These are phyloP conservation scores for Calephelis virginiensis DNA, from an alignment of 1,140 invertebrate genomes.

Conservation along the genomic window DNA sequence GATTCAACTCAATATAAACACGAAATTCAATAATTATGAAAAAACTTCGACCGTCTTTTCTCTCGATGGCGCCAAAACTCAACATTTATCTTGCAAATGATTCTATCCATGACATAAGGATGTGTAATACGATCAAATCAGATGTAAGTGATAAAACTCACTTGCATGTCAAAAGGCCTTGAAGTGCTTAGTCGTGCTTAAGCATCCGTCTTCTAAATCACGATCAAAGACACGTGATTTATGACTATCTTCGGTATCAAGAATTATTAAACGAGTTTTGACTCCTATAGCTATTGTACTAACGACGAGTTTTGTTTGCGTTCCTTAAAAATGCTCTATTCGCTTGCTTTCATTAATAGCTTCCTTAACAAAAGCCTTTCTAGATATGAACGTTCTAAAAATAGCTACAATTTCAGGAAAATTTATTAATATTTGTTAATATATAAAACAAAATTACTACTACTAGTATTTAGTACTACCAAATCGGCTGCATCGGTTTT, in stretches of 20 bases:
- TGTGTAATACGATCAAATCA: conserved; percentile 2
- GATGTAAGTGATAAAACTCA: background rate
- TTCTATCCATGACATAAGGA: background rate
- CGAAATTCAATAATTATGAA: too few species aligned
- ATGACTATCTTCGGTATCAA: conserved; percentile 5
- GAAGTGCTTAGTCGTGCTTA: conserved; percentile 5
- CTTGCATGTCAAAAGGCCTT: conserved; percentile 10
- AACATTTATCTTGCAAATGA: too few species aligned
- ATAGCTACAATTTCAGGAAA: too few species aligned
- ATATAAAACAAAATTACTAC: too few species aligned
- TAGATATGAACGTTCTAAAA: too few species aligned
- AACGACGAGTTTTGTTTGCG: background rate
- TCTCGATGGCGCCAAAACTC: too few species aligned
- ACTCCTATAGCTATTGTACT: background rate
- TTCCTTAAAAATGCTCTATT: background rate
- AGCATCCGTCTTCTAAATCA: conserved; percentile 12
- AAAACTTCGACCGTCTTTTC: too few species aligned
- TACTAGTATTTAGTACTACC: too few species aligned
- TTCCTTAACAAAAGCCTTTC: conserved; percentile 1
- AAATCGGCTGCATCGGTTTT: too few species aligned
- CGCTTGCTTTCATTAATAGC: background rate
- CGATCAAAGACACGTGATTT: conserved; percentile 14
- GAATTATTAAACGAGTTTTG: background rate
- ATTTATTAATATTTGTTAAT: too few species aligned
- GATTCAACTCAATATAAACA: too few species aligned